These are phyloP conservation scores for Ivindomyrus marchei DNA, from an alignment of 2,113 vertebrate genomes.

Conservation along the genomic window DNA sequence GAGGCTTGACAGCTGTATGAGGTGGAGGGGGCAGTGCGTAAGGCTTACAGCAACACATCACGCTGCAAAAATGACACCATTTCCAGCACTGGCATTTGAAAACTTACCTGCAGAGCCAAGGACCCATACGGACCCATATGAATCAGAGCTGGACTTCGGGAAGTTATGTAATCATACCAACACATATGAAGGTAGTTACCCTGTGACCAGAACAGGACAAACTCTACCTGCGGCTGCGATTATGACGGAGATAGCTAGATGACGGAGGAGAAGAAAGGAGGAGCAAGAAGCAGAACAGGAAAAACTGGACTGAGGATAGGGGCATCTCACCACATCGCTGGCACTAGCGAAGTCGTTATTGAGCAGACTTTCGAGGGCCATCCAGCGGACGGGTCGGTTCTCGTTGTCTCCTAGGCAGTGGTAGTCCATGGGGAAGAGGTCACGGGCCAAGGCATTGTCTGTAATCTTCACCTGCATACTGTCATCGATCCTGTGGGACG, in stretches of 20 bases:
- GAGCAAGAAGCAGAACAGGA: neutral
- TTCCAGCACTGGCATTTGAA: neutral
- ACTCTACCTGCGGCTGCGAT: neutral
- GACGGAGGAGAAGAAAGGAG: neutral
- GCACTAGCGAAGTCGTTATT: slow-evolving; percentile 96
- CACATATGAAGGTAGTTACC: neutral
- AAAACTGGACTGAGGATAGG: neutral
- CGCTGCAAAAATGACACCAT: neutral
- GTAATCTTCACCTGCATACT: slow-evolving; percentile 98
- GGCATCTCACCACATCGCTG: slow-evolving; percentile 85
- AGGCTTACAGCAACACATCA: neutral
- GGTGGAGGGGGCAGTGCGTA: too few species aligned
- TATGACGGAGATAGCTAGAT: neutral
- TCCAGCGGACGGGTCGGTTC: slow-evolving; percentile 95
- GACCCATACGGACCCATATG: neutral
- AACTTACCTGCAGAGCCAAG: neutral
- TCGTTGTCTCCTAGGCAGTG: slow-evolving; percentile 97
- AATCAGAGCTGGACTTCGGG: neutral
- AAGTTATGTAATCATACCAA: neutral
- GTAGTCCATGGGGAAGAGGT: slow-evolving; percentile 98
- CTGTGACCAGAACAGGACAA: neutral
- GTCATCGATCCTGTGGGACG: slow-evolving; percentile 81
- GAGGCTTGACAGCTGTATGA: neutral
- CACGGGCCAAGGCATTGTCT: slow-evolving; percentile 92
- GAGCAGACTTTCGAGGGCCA: slow-evolving; percentile 94